Evolutionary conservation across 2,888 invertebrate genomes (phyloP).

Genomic region (Dryobotodes eremita): DNA sequence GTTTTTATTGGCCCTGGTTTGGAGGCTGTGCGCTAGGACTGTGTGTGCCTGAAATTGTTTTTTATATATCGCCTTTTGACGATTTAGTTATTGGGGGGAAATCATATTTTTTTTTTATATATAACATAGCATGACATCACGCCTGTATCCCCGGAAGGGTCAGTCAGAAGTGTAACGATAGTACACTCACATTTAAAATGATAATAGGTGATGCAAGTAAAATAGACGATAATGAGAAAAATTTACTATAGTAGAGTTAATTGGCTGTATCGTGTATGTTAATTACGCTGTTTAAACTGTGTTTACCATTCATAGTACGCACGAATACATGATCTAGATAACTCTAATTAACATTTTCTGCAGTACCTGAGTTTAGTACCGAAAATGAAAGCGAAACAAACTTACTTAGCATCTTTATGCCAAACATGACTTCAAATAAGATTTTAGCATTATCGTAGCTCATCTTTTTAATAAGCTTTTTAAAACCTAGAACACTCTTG

Average conservation of each 20-base stretch:
- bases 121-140: too few relatives aligned
- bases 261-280: background rate
- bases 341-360: conserved; percentile 38
- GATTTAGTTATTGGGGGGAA: too few relatives aligned
- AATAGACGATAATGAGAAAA: background rate
- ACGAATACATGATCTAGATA: conserved; percentile 20
- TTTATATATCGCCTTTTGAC: background rate
- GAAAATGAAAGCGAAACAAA: conserved; percentile 22
- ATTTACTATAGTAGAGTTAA: background rate
- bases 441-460: conserved; percentile 8
- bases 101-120: too few relatives aligned
- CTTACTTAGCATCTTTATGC: background rate
- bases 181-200: background rate
- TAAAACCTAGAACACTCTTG: background rate
- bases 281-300: background rate
- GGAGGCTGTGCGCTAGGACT: background rate
- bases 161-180: background rate
- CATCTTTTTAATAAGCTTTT: background rate
- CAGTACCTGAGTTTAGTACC: background rate
- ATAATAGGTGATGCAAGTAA: background rate
- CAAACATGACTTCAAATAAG: conserved; percentile 9
- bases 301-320: conserved; percentile 9
- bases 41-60: background rate
- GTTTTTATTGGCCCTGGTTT: conserved; percentile 8
- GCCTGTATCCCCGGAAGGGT: too few relatives aligned